These are phyloP conservation scores for Corbicula japonica DNA, from an alignment of 2,888 invertebrate genomes.

Conservation along the genomic window DNA sequence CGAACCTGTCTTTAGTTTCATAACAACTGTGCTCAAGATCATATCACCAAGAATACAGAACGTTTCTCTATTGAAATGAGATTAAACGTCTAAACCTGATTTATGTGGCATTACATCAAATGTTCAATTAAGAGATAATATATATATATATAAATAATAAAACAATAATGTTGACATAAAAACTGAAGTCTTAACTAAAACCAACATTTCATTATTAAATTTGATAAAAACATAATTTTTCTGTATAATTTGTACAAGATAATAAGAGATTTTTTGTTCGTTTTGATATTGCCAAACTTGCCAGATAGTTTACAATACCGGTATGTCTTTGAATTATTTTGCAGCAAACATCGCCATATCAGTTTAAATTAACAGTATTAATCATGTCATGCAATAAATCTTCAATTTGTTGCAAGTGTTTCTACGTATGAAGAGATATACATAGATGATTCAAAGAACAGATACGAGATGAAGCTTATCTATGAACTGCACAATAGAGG, in stretches of 20 bases:
- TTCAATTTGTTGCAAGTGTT: slow-evolving; percentile 42
- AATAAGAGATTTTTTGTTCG: not conserved
- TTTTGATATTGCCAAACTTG: not conserved
- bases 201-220: not conserved
- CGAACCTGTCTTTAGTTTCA: not conserved
- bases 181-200: not conserved
- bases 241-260: not conserved
- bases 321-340: not conserved
- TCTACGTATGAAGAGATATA: slow-evolving; percentile 66
- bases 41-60: not conserved
- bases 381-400: not conserved
- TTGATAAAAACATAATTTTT: not conserved
- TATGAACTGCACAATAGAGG: slow-evolving; percentile 72
- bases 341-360: not conserved
- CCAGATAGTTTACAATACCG: not conserved
- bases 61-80: not conserved
- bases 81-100: not conserved
- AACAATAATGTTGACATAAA: not conserved
- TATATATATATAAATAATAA: not conserved
- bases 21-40: not conserved
- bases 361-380: not conserved
- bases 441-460: slow-evolving; percentile 30
- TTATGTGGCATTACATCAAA: not conserved
- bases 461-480: slow-evolving; percentile 61
- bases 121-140: not conserved